Evolutionary conservation across 1,140 invertebrate genomes (phyloP), one percentile per base, ranked within the genome.

Genomic region (Saccostrea cuccullata): DNA sequence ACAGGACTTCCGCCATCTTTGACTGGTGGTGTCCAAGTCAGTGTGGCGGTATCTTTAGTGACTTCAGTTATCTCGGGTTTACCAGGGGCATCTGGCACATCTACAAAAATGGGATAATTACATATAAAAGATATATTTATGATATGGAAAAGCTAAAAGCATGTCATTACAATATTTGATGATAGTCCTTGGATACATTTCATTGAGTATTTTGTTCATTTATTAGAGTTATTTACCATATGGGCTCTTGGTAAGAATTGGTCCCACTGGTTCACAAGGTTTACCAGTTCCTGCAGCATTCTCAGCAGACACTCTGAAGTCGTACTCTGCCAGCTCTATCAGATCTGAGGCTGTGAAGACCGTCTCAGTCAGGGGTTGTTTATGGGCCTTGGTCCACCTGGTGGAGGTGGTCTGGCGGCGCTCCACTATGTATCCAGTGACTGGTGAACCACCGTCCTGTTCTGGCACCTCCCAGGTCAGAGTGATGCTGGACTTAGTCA

Each of bases 381-480:
- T 94, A 91, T 93, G 92, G 20, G 91, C 90, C 60, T 92, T 90
- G 4, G 89, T 87, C 95, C 94, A 95, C 73, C 93, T 93, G 17
- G 91, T 94, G 56, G 98, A 98, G 88, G 98, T 96, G 60, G 93
- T 93, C 94, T 99, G 98, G 64, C 92, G 91, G 17, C 98, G 99
- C 94, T 99, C 98, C 36, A 99, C 97, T 40, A 97, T 95, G 93
- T 99, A 99, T 93, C 98, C 97, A 0, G 97, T 97, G 26, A 99
- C 97, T 12, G 98, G 98, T 94, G 98, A 97, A 55, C 99, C 99
- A 92, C 99, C 99, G 95, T 99, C 99, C 94, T 99, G 98, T 93
- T 99, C 98, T 67, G 99, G 99, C 93, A 98, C 98, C 87, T 98
- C 97, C 99, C 99, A 99, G 92, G 97, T 97, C 84, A 99, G 95